Evolutionary conservation across 92 coral and sea anemone species (phyloP).

Genomic region (Palythoa caribaeorum): DNA sequence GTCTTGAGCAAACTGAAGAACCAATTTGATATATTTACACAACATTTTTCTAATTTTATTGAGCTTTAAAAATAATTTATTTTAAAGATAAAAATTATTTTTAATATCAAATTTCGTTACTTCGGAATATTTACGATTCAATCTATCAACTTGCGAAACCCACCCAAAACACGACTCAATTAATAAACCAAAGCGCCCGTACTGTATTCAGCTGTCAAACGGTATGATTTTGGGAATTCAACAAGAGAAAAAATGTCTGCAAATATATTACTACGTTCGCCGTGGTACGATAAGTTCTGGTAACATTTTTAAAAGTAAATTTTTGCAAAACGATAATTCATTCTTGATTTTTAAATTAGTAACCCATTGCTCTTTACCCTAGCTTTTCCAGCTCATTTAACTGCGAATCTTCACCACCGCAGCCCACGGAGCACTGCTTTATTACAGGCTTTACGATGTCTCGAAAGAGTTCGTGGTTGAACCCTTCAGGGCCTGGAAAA

Average conservation of each 20-base stretch:
- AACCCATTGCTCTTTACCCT: no score
- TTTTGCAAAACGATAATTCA: neutral
- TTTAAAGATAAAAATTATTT: neutral
- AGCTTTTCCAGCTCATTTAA: neutral
- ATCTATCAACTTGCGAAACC: constrained; percentile 3
- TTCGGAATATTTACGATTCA: neutral
- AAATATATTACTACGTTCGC: neutral
- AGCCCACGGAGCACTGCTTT: constrained; percentile 11
- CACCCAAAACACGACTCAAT: constrained; percentile 21
- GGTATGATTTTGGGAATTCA: constrained; percentile 13
- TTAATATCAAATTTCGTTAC: neutral
- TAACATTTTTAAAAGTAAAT: constrained; percentile 6
- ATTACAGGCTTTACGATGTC: no score
- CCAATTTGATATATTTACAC: constrained; percentile 12
- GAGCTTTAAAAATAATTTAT: neutral
- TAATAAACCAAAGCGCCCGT: no score
- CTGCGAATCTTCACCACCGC: constrained; percentile 20
- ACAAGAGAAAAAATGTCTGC: constrained; percentile 8
- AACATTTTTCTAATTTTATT: constrained; percentile 10
- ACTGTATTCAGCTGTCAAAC: neutral
- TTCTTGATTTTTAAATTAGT: neutral
- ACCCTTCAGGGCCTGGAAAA: no score
- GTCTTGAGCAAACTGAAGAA: neutral
- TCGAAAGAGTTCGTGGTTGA: no score
- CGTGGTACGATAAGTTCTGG: constrained; percentile 25